phyloP scores from a whole-genome alignment of 2,113 vertebrate species.

The Pygoscelis adeliae region DNA sequence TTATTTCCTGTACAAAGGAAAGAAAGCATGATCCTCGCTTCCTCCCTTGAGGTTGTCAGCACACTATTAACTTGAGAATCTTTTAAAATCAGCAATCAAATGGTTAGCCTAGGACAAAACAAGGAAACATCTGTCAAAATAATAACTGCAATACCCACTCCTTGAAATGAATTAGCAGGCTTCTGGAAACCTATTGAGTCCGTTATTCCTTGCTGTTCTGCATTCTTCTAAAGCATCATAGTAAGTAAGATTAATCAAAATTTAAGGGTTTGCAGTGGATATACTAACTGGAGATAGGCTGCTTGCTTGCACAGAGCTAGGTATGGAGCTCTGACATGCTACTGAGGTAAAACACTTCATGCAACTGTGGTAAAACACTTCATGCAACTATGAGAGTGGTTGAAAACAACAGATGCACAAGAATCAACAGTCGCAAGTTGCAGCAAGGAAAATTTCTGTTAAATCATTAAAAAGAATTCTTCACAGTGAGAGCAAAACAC shows the following conservation, averaged over 20 bases:
- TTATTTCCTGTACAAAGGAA: neutral
- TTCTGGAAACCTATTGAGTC: neutral
- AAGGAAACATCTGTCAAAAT: constrained; percentile 1
- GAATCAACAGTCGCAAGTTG: neutral
- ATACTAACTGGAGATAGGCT: neutral
- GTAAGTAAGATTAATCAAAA: neutral
- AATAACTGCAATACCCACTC: neutral
- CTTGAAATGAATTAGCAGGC: neutral
- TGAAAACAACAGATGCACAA: neutral
- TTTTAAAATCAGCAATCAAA: neutral
- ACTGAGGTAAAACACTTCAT: neutral
- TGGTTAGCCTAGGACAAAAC: neutral
- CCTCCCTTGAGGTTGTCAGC: neutral
- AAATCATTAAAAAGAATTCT: neutral
- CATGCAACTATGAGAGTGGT: neutral
- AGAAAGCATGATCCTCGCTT: neutral
- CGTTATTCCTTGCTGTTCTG: neutral
- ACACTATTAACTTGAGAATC: neutral
- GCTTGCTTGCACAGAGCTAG: neutral
- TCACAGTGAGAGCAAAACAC: neutral
- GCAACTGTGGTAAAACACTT: neutral
- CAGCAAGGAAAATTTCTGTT: neutral
- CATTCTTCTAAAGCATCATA: neutral
- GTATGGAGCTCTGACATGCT: neutral
- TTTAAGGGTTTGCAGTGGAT: neutral